Conservation (phyloP, 2,888 invertebrate species). For the Pegoplata infirma region DNA sequence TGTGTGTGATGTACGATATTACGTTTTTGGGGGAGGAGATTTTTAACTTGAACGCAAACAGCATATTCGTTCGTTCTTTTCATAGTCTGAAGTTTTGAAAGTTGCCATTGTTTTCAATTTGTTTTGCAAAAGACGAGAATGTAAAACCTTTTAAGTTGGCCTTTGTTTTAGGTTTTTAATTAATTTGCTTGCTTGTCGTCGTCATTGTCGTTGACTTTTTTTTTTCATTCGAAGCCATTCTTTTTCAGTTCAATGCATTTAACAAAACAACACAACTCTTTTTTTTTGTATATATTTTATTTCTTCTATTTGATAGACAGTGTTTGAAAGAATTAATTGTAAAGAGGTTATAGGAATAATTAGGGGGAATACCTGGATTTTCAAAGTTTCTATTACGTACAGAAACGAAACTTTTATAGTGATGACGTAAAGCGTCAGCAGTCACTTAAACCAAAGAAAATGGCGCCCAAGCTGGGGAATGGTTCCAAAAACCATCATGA, state of each 20-base stretch:
- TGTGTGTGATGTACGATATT: no score
- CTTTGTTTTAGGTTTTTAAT: conserved; percentile 60
- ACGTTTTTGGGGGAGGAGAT: not conserved
- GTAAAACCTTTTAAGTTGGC: conserved; percentile 60
- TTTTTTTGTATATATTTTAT: not conserved
- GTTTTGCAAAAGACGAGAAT: conserved; percentile 48
- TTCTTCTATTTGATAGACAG: no score
- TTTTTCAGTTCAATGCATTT: conserved; percentile 32
- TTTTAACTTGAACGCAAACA: not conserved
- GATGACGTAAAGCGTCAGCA: no score
- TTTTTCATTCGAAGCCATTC: conserved; percentile 43
- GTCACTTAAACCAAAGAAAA: no score
- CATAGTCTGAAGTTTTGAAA: conserved; percentile 26
- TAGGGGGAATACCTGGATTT: no score
- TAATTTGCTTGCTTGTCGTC: conserved; percentile 56
- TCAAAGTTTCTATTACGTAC: no score
- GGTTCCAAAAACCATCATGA: no score
- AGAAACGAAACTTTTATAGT: no score
- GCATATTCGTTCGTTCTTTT: not conserved
- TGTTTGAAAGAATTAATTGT: no score
- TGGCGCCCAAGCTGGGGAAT: no score
- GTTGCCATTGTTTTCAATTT: conserved; percentile 43
- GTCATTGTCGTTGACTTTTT: no score
- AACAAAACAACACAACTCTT: conserved; percentile 44
- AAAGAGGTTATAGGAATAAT: no score